Base-by-base conservation (phyloP, 2,113 vertebrate species). In the Melanocharis versteri region DNA sequence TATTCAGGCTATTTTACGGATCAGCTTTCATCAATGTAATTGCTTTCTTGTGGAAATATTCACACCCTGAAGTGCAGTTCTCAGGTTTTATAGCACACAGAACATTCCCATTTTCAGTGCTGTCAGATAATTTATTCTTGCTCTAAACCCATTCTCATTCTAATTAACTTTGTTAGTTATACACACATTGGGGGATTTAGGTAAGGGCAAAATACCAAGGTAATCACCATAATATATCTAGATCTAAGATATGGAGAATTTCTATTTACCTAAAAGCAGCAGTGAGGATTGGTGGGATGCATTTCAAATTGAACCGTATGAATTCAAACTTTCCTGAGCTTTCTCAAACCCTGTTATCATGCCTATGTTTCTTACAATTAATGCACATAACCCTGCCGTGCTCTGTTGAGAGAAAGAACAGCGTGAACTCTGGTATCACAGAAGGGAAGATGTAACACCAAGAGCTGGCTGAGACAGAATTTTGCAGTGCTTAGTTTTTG, bases 31-130 rank as follows among this genome's bases (percentile, higher is more conserved):
- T 89, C 84, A 91, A 1, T 47, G 19, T 68, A 89, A 87, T 87
- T 91, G 84, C 64, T 83, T 95, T 89, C 50, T 70, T 57, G 69
- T 44, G 61, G 66, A 94, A 87, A 80, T 91, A 79, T 23, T 87
- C 60, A 66, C 31, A 85, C 65, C 44, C 84, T 90, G 73, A 87
- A 90, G 90, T 56, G 84, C 61, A 76, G 40, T 93, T 94, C 53
- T 73, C 44, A 90, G 56, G 57, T 79, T 95, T 91, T 85, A 95
- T 71, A 75, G 70, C 39, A 45, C n/a, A 48, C 35, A 87, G 23
- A 83, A 9, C 31, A 35, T 79, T 93, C 51, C 27, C 24, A 30
- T 84, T 62, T 89, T 93, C 78, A 71, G 44, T 47, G 39, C 37
- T 66, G 54, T 87, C 72, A 69, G 39, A 68, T 87, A 75, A 78